phyloP scores from a whole-genome alignment of 2,113 vertebrate species.

The Alethe diademata region DNA sequence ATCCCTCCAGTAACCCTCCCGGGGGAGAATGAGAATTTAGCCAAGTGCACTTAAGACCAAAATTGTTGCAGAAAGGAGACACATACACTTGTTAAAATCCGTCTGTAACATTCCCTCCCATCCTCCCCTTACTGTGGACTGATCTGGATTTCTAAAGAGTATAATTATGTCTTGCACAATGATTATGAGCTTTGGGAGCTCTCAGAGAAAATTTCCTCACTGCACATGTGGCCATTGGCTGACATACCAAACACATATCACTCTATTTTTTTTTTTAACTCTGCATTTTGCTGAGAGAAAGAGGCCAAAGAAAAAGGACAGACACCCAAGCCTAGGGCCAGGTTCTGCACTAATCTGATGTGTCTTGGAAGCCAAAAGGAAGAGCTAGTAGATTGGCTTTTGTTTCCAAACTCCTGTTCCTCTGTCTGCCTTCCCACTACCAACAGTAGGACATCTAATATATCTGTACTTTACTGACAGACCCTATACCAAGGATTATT shows the following conservation, averaged over 20 bases:
- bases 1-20: constrained; percentile 47
- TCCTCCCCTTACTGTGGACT: constrained; percentile 34
- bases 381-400: neutral
- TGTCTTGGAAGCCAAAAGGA: neutral
- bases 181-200: constrained; percentile 67
- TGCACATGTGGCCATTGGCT: constrained; percentile 68
- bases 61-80: constrained; percentile 55
- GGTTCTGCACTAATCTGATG: neutral
- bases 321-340: neutral
- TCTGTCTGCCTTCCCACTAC: neutral
- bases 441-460: neutral
- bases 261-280: neutral
- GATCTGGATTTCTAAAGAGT: constrained; percentile 67
- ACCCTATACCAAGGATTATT: neutral
- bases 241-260: constrained; percentile 44
- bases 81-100: constrained; percentile 51
- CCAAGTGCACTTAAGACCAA: constrained; percentile 50
- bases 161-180: constrained; percentile 68
- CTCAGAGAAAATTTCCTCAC: constrained; percentile 60
- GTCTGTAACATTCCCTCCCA: constrained; percentile 28
- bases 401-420: neutral
- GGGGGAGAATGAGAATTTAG: constrained; percentile 48
- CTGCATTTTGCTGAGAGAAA: constrained; percentile 13
- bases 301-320: neutral
- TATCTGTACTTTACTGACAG: neutral